A percentile compares a stretch with the other conserved stretches of the same genome.
Conservation (phyloP, 1,140 invertebrate genomes). For the Plodia interpunctella region DNA sequence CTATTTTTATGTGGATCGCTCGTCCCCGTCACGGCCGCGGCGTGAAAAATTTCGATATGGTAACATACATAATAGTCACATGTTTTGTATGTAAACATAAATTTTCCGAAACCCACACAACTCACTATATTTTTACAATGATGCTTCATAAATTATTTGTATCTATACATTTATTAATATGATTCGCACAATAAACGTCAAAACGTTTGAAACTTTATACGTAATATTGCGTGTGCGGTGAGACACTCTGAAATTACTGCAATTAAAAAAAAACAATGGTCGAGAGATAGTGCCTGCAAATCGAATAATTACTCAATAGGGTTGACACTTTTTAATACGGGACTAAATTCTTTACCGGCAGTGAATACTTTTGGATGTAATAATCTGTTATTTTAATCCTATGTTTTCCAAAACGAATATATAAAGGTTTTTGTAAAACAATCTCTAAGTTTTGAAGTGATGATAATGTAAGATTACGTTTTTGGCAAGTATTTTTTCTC, state of each 20-base stretch:
- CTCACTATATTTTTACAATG: constrained; percentile 16
- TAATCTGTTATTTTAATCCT: too few species aligned
- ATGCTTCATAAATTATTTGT: neutral
- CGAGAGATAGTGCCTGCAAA: constrained; percentile 8
- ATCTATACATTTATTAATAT: too few species aligned
- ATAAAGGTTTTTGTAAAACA: too few species aligned
- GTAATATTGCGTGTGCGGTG: constrained; percentile 21
- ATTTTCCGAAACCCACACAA: neutral
- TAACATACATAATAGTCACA: constrained; percentile 1
- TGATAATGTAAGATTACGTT: too few species aligned
- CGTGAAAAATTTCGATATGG: constrained; percentile 16
- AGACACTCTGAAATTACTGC: constrained; percentile 19
- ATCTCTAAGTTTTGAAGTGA: too few species aligned
- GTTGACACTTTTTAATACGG: neutral
- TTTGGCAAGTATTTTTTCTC: too few species aligned
- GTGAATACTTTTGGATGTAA: too few species aligned
- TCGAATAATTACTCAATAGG: neutral
- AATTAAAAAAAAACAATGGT: constrained; percentile 28
- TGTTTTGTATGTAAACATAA: constrained; percentile 3
- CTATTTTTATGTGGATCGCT: constrained; percentile 1
- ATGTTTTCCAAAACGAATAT: too few species aligned
- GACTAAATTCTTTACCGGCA: too few species aligned
- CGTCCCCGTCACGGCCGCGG: constrained; percentile 12
- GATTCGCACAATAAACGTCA: too few species aligned
- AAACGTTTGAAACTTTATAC: constrained; percentile 18